Percentiles rank a stretch among this genome's conserved stretches.
Evolutionary conservation across 2,113 vertebrate species (phyloP).

Genomic region (Arothron firmamentum): DNA sequence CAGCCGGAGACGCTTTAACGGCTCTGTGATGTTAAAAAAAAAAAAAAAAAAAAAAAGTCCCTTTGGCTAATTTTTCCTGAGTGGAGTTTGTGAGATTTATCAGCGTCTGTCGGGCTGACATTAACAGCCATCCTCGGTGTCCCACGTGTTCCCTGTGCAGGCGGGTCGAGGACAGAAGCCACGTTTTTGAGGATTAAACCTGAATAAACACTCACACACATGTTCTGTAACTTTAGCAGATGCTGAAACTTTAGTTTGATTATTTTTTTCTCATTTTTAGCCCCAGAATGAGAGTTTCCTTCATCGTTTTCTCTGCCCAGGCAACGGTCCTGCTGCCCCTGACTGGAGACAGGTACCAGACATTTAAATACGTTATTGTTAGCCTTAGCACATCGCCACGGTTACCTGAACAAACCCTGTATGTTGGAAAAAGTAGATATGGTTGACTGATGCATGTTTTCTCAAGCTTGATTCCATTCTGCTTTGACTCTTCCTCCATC

Average conservation of each 20-base stretch:
- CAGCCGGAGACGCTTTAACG: constrained; percentile 36
- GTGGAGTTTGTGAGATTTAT: not conserved
- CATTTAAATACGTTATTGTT: not conserved
- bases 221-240: not conserved
- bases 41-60: constrained; percentile 21
- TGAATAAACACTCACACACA: not conserved
- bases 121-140: not conserved
- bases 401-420: too few species aligned
- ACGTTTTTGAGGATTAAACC: constrained; percentile 2
- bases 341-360: constrained; percentile 88
- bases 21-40: constrained; percentile 51
- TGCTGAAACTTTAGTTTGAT: not conserved
- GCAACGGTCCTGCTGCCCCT: constrained; percentile 83
- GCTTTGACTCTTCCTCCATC: too few species aligned
- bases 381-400: too few species aligned
- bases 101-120: constrained; percentile 19
- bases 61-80: constrained; percentile 17
- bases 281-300: constrained; percentile 88
- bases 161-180: not conserved
- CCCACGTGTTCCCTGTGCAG: constrained; percentile 7
- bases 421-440: too few species aligned
- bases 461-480: too few species aligned
- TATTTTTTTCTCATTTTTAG: constrained; percentile 65
- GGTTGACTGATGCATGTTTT: too few species aligned
- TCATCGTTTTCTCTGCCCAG: constrained; percentile 88